Base-by-base conservation (phyloP, 2,113 vertebrate species). In the Solea senegalensis region DNA sequence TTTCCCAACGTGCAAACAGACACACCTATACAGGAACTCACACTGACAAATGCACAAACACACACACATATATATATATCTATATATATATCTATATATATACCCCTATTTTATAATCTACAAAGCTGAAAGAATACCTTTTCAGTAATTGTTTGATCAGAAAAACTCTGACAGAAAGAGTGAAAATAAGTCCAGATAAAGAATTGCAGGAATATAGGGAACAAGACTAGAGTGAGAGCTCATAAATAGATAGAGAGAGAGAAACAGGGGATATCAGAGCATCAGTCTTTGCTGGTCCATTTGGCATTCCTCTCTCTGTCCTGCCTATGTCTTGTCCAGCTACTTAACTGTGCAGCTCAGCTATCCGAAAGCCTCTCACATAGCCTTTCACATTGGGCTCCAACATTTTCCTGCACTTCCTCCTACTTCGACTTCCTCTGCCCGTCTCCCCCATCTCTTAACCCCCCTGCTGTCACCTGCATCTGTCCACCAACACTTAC, bases 331-430 rank as follows among this genome's bases (percentile, higher is more conserved):
- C 78, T 80, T 74, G 78, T 85, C 82, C 81, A 55, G 84, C 75
- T 81, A 71, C 74, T 88, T 88, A 56, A 86, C 80, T 83, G 78
- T 81, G 84, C 77, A 76, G 77, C 67, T 82, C 53, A 27, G 61
- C 74, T 65, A 80, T 86, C 90, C 68, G 74, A 78, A 90, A 79
- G 58, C 81, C 34, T 69, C 84, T 88, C 79, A 80, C 81, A 86
- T 65, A 59, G 69, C 61, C 80, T 60, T 82, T 82, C 41, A 7
- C 71, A 57, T 28, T 57, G 61, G 63, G 65, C 67, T 83, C 55
- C 54, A 74, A 64, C 50, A 46, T 44, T 76, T 72, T 60, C 52
- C 40, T 50, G 39, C 56, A 48, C 69, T 80, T 80, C 73, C 58
- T 69, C 50, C 76, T 34, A 56, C 56, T 63, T 78, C 69, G 58